Evolutionary conservation across 2,797 vertebrate genomes (phyloP), one percentile per base, ranked within the genome.

Genomic region (Molossus molossus): DNA sequence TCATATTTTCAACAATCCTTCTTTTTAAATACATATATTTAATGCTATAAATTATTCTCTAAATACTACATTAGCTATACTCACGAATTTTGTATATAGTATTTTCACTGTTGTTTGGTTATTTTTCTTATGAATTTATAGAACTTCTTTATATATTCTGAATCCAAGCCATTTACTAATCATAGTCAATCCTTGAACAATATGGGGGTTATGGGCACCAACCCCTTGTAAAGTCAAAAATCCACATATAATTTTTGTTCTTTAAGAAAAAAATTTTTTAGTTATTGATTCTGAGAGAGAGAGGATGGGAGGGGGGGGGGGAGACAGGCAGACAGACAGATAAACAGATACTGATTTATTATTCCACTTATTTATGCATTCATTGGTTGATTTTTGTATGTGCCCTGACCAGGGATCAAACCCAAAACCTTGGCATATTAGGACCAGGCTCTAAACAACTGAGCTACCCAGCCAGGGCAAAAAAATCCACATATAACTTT

Each of bases 1-100:
- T 89, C 53, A 87, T 53, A 45, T 94, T 82, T 88, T 86, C 37
- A 93, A 79, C 5, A 58, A 72, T 77, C 64, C 33, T 75, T 82
- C 10, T 83, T 85, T 75, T 94, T 70, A 94, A 64, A 60, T 80
- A 40, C 60, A 69, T 75, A 57, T 1, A 85, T n/a, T 37, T 73
- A 80, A 60, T 79, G 12, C 45, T 90, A 65, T 69, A 87, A 17
- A 57, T 40, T 91, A 85, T 64, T 27, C n/a, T 65, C 20, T 82
- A 93, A 84, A 80, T 80, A 58, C 25, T 92, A 77, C 58, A 27
- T 80, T 85, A 87, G 60, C 73, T 84, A 73, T 3, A 72, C 5
- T 53, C 48, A 40, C 20, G 86, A 45, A n/a, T 29, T 93, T 57
- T 33, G 50, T 57, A 60, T 69, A 25, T 73, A 69, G 60, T 37